Percentiles rank a stretch among this genome's conserved stretches.
These are phyloP conservation scores for Gallinago undulata DNA, from an alignment of 2,113 vertebrate genomes.

Conservation along the genomic window DNA sequence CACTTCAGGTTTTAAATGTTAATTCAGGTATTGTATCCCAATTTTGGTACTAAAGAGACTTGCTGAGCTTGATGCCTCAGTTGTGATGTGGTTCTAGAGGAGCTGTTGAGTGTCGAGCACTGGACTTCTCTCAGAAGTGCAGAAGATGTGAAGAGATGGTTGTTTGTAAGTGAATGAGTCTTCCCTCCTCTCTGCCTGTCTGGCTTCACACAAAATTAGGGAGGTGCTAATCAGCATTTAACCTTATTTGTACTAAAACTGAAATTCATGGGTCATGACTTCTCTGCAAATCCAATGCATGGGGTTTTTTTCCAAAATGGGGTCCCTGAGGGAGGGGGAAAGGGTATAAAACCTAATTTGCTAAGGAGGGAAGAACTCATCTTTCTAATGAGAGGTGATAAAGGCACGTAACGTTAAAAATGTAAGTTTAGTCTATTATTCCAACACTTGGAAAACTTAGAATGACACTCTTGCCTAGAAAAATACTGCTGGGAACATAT, in stretches of 20 bases:
- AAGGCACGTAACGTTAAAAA: rapidly evolving
- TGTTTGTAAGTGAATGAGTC: neutral
- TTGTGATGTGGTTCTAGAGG: neutral
- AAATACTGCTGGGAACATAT: neutral
- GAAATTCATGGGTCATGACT: neutral
- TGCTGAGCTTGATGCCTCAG: neutral
- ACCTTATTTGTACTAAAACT: neutral
- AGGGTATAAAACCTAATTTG: neutral
- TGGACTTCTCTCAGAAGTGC: neutral
- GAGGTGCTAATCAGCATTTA: neutral
- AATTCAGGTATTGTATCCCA: neutral
- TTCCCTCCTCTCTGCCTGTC: neutral
- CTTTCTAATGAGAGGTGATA: neutral
- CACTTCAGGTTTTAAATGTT: rapidly evolving
- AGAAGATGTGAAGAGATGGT: neutral
- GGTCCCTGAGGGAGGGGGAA: neutral
- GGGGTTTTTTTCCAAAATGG: too few relatives aligned
- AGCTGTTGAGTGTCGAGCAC: neutral
- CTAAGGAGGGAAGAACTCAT: neutral
- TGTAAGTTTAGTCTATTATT: neutral
- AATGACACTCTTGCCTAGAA: neutral
- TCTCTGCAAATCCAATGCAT: neutral
- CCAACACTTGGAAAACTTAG: neutral
- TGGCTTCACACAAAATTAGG: neutral
- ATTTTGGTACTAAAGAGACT: neutral